Conservation (phyloP, 1,140 invertebrate species). For the Penaeus chinensis region DNA sequence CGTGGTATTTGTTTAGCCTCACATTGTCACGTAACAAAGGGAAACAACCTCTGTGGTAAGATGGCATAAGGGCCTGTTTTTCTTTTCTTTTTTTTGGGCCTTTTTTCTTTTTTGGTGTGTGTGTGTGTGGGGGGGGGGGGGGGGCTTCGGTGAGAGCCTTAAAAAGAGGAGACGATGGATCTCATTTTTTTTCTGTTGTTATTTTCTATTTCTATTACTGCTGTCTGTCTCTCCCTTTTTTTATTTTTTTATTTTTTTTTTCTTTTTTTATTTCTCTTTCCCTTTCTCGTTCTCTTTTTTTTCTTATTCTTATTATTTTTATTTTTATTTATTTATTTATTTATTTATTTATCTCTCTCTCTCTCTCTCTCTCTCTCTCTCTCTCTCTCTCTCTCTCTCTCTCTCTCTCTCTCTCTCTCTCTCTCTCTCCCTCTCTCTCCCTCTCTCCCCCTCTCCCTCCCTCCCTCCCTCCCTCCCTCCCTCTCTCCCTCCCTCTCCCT, state of each 20-base stretch:
- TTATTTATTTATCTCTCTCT: background rate
- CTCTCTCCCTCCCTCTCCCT: background rate
- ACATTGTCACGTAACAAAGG: too few relatives aligned
- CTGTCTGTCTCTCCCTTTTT: too few relatives aligned
- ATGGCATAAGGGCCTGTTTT: too few relatives aligned
- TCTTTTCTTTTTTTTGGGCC: too few relatives aligned
- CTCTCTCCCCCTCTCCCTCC: background rate
- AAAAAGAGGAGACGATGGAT: background rate
- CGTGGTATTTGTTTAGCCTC: too few relatives aligned
- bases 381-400: constrained; percentile 14
- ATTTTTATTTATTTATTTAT: too few relatives aligned
- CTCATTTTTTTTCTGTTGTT: background rate
- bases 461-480: background rate
- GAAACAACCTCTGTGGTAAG: too few relatives aligned
- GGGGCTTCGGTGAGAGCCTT: too few relatives aligned
- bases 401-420: constrained; percentile 13
- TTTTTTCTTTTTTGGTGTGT: background rate
- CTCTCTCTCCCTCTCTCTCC: background rate
- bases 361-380: constrained; percentile 10
- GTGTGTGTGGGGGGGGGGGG: background rate
- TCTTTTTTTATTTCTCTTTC: background rate
- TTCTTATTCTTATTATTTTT: background rate
- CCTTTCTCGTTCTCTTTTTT: background rate
- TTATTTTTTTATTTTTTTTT: background rate
- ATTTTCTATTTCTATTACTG: background rate